Percentiles rank a stretch among this genome's conserved stretches.
Evolutionary conservation across 2,113 vertebrate species (phyloP).

Genomic region (Azemiops feae): DNA sequence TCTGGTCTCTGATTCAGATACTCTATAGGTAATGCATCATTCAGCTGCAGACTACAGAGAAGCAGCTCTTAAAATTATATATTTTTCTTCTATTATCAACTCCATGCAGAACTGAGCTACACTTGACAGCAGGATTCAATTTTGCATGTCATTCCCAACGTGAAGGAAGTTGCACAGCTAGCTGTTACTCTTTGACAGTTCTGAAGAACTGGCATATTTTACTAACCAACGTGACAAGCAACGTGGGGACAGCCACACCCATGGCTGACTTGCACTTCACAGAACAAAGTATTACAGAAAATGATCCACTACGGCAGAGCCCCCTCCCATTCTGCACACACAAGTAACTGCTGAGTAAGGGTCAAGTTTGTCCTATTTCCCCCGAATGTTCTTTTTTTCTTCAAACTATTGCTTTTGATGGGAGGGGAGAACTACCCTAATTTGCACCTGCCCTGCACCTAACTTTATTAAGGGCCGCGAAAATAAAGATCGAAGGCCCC

Average conservation of each 20-base stretch:
- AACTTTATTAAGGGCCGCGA: too few species aligned
- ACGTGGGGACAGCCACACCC: not conserved
- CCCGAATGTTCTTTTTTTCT: not conserved
- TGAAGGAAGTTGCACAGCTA: not conserved
- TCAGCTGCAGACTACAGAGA: not conserved
- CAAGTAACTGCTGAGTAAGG: not conserved
- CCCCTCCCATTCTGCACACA: not conserved
- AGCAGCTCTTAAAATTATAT: not conserved
- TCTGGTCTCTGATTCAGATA: not conserved
- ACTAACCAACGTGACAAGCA: not conserved
- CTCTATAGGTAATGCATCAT: slow-evolving; percentile 7
- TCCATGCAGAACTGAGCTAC: not conserved
- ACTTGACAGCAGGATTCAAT: not conserved
- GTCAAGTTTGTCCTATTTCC: not conserved
- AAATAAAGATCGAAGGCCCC: not conserved
- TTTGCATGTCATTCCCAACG: not conserved
- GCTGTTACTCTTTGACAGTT: slow-evolving; percentile 39
- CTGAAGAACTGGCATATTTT: slow-evolving; percentile 31
- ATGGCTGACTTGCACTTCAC: not conserved
- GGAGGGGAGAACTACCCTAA: not conserved
- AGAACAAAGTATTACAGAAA: not conserved
- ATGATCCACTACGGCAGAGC: not conserved
- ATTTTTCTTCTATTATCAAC: not conserved
- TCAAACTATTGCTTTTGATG: not conserved
- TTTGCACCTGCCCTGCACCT: not conserved